Evolutionary conservation across 2,113 vertebrate species (phyloP).

Genomic region (Mormyrus lacerda): DNA sequence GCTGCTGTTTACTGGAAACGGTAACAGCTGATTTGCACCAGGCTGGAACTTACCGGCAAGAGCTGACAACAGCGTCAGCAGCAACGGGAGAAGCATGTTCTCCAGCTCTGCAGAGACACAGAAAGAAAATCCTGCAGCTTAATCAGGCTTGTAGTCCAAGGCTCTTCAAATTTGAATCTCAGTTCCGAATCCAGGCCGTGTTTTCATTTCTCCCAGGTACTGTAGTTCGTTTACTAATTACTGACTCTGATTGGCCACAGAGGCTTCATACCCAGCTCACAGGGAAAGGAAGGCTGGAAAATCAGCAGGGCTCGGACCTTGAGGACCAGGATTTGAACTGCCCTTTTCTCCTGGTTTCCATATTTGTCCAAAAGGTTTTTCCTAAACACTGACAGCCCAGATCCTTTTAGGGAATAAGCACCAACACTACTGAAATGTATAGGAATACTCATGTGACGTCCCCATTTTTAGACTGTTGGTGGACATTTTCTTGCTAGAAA

Average conservation of each 20-base stretch:
- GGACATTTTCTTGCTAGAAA: not conserved
- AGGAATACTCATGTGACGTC: not conserved
- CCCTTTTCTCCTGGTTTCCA: not conserved
- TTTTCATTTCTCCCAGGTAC: not conserved
- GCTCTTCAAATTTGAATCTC: not conserved
- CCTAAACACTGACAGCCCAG: not conserved
- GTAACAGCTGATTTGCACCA: not conserved
- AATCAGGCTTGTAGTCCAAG: not conserved
- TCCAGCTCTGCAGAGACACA: not conserved
- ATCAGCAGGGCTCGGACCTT: not conserved
- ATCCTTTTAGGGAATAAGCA: not conserved
- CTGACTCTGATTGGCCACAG: not conserved
- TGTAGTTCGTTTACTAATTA: not conserved
- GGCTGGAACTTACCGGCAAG: constrained; percentile 32
- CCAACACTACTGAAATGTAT: not conserved
- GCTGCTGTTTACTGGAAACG: not conserved
- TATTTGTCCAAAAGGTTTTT: not conserved
- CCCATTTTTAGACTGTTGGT: not conserved
- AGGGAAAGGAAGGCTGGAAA: not conserved
- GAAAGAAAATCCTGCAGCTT: not conserved
- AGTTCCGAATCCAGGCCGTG: not conserved
- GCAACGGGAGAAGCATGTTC: constrained; percentile 39
- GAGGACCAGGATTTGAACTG: not conserved
- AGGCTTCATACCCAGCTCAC: not conserved
- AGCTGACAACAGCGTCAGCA: constrained; percentile 26